Evolutionary conservation across 1,140 invertebrate species (phyloP).

Genomic region (Chironomus tepperi): DNA sequence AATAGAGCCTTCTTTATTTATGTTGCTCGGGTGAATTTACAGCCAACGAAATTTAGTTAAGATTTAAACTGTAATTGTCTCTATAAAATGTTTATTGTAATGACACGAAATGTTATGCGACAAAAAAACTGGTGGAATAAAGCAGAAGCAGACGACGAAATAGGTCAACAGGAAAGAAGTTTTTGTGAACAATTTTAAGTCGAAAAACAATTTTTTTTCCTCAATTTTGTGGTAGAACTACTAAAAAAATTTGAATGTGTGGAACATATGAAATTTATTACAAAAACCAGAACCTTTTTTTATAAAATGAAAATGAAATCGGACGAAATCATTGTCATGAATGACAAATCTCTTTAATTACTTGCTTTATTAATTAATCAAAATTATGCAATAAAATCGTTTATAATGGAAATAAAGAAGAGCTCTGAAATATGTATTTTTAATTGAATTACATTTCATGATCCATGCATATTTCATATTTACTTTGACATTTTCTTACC

Average conservation of each 20-base stretch:
- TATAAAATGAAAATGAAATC: not conserved
- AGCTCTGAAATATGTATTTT: not conserved
- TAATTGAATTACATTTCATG: not conserved
- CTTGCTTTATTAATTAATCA: not conserved
- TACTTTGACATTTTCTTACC: not conserved
- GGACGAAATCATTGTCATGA: not conserved
- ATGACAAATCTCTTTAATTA: not conserved
- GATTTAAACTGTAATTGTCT: not conserved
- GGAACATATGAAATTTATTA: too few relatives aligned
- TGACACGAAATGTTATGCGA: not conserved
- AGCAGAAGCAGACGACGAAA: not conserved
- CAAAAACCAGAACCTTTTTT: too few relatives aligned
- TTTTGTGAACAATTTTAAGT: not conserved
- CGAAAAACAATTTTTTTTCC: not conserved
- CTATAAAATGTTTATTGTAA: not conserved
- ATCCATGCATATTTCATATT: not conserved
- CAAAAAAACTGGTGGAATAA: not conserved
- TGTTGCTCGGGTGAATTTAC: too few relatives aligned
- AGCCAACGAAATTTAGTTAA: not conserved
- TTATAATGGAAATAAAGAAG: not conserved
- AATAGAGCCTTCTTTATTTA: too few relatives aligned
- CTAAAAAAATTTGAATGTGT: not conserved
- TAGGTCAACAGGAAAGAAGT: conserved; percentile 12
- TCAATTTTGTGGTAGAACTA: not conserved
- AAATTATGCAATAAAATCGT: not conserved